Base-by-base conservation (phyloP, 2,888 invertebrate genomes). In the Polydrusus pterygomalis region DNA sequence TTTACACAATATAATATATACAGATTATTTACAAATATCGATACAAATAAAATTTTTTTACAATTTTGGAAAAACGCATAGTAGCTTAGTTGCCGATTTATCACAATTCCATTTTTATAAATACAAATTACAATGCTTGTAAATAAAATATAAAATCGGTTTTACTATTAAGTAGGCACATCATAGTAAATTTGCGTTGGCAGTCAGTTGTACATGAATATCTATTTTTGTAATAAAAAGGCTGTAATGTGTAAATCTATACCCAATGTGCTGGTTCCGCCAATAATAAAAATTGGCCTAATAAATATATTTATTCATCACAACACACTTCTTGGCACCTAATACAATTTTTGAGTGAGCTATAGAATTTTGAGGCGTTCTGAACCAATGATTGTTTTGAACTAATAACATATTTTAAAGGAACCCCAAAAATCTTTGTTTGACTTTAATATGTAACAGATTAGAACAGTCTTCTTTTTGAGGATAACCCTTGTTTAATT, bases 11-110 rank as follows among this genome's bases (percentile, higher is more conserved):
- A 43, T 63, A 67, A 18, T 51, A 70, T 70, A 70, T 70, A 70
- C 70, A 70, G 38, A 70, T 40, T 70, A 70, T 70, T 20, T 70
- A 70, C 70, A 70, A 54, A 63, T 70, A 63, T 18, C 40, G 67
- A 51, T 70, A 70, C 63, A 70, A 63, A 49, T 43, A 38, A 62
- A 38, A 60, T 60, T 60, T 60, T 60, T 38, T 49, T 17, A 34
- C 47, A 60, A 6, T 68, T 70, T 70, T 49, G 65, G 64, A 75
- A 75, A 74, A 67, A 70, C 63, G 56, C 63, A 63, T 70, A 64
- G 47, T 65, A 72, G 49, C 69, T 15, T 75, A 70, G 75, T 70
- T 75, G 75, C 70, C 75, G 58, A 64, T 38, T 62, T 75, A 75
- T 75, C 75, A 75, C 75, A 75, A 69, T 70, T 70, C 64, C 51